Base-by-base conservation (phyloP, 2,888 invertebrate species). In the Isoperla grammatica region DNA sequence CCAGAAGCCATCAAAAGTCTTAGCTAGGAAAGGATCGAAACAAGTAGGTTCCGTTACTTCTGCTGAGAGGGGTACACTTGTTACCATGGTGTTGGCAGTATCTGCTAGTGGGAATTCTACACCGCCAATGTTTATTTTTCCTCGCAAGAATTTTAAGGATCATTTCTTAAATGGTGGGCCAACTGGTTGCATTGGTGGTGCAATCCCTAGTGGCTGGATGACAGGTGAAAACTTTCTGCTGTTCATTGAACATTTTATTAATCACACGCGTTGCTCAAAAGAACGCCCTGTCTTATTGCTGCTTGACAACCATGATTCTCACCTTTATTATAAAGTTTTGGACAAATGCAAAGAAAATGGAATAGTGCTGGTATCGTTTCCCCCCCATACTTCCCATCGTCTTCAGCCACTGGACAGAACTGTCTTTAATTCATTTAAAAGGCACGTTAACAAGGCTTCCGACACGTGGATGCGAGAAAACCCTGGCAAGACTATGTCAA, bases 391-490 rank as follows among this genome's bases (percentile, higher is more conserved):
- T 54, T 68, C 72, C 2, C 73, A 71, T 56, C 73, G 72, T 62
- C 48, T 75, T 48, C 75, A 76, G 67, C 74, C 74, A 8, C 66
- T 75, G 11, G 72, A 75, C 64, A 68, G 72, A 6, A 68, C 71
- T 17, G 67, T 74, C 2, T 71, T 69, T 65, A 70, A 70, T 3
- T 73, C 73, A 17, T 71, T 75, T 42, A 75, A 75, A 63, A 67
- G 63, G 17, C 37, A 46, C n/a, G 57, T 46, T 15, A 60, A 61
- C 53, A 35, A 39, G 12, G 53, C 61, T 15, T 49, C 56, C 5
- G 55, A 65, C 49, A 29, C 48, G 1, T 70, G 46, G 46, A 60
- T 60, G 60, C 23, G 43, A 15, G 57, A 48, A 23, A 56, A 60
- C 23, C 49, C 57, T 22, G 68, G 66, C 29, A 60, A 59, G 60